These are phyloP conservation scores for Vespertilio murinus DNA, from an alignment of 2,797 vertebrate species.

Conservation along the genomic window DNA sequence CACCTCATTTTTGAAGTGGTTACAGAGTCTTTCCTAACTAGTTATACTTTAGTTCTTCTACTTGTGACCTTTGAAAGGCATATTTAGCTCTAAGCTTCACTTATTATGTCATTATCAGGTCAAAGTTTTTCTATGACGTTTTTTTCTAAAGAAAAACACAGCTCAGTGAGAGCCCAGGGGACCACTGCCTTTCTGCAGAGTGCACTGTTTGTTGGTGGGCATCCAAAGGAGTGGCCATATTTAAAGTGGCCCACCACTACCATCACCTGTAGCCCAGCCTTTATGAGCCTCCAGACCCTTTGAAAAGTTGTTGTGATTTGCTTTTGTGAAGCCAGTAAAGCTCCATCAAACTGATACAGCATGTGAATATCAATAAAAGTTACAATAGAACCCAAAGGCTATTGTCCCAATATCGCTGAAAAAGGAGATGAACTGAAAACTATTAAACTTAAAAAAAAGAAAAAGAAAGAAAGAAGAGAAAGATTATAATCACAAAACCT, in stretches of 20 bases:
- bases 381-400: constrained; percentile 6
- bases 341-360: background rate
- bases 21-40: constrained; percentile 38
- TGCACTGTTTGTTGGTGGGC: background rate
- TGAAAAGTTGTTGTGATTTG: constrained; percentile 29
- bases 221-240: background rate
- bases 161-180: constrained; percentile 17
- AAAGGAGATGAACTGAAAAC: constrained; percentile 21
- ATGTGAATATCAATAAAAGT: constrained; percentile 35
- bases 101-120: constrained; percentile 53
- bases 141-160: constrained; percentile 49
- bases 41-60: constrained; percentile 21
- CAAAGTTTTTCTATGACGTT: constrained; percentile 26
- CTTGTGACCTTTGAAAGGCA: constrained; percentile 34
- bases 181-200: background rate
- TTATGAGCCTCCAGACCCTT: constrained; percentile 19
- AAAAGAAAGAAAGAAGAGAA: background rate
- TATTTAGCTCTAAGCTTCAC: constrained; percentile 43
- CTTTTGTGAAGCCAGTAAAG: constrained; percentile 17
- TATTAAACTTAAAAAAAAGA: background rate
- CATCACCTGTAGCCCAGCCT: background rate
- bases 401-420: background rate
- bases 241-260: background rate
- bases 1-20: background rate
- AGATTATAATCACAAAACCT: background rate